Percentiles rank a stretch among this genome's conserved stretches.
These are phyloP conservation scores for Nasonia oneida DNA, from an alignment of 2,888 invertebrate genomes.

Conservation along the genomic window DNA sequence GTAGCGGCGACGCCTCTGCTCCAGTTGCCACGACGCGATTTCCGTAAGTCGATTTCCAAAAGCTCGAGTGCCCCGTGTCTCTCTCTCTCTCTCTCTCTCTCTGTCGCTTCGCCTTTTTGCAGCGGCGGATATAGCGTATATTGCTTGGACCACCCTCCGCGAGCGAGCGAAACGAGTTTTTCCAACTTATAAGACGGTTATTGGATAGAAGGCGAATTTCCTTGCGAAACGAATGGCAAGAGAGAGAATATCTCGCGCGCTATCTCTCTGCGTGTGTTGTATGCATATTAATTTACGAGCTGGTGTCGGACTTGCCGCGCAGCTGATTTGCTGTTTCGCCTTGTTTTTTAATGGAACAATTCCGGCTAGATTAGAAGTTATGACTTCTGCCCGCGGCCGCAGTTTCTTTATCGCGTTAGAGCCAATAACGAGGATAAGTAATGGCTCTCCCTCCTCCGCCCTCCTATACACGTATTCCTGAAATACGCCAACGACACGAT, in stretches of 20 bases:
- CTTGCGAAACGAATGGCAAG: conserved; percentile 17
- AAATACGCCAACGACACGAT: not conserved
- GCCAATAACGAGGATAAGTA: conserved; percentile 1
- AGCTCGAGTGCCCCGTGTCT: conserved; percentile 61
- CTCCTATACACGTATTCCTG: not conserved
- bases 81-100: conserved; percentile 5
- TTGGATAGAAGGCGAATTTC: conserved; percentile 47
- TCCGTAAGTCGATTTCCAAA: conserved; percentile 75
- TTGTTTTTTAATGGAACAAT: not conserved
- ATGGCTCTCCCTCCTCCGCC: not conserved
- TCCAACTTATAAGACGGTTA: conserved; percentile 56
- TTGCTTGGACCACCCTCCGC: not conserved
- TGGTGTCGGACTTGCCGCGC: not conserved
- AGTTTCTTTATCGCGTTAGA: conserved; percentile 2
- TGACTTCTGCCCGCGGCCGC: not conserved
- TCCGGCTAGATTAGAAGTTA: conserved; percentile 16
- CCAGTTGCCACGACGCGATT: conserved; percentile 73
- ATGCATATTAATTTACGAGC: conserved; percentile 46
- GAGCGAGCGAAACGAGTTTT: conserved; percentile 46
- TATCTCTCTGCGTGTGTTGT: not conserved
- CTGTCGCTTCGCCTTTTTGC: conserved; percentile 14
- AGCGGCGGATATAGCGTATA: conserved; percentile 7
- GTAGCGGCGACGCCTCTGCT: conserved; percentile 67
- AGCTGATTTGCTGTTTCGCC: not conserved
- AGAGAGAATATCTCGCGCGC: not conserved